Base-by-base conservation (phyloP, 1,140 invertebrate genomes). In the Drosophila mojavensis region DNA sequence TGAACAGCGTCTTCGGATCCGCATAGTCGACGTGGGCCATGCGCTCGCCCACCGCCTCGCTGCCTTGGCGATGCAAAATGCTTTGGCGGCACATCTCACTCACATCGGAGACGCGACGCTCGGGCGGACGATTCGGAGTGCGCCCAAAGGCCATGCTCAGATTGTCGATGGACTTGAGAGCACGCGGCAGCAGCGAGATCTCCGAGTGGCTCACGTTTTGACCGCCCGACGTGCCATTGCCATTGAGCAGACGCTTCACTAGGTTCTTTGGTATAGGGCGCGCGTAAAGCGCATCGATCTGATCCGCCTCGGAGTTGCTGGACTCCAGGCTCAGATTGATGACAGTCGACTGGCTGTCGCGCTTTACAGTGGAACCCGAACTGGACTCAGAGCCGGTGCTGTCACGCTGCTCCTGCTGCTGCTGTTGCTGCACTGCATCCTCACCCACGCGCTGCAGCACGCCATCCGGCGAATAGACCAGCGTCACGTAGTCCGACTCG, bases 1-100 rank as follows among this genome's bases (percentile, higher is more conserved):
- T 93, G 55, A 95, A 94, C 0, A 96, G 92, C 0, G 94, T 94
- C 43, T 94, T 94, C 6, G 97, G 96, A 92, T 97, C 96, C 0
- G 96, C 96, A 83, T 97, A 97, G 79, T 98, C 97, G 0, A 96
- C 96, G 82, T 97, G 95, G 6, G 97, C 97, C 88, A 98, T 97
- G 62, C 97, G 94, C 30, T 97, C 96, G 1, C 97, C 97, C 66
- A 97, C 94, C 65, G 95, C 94, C 50, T 96, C 96, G 78, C 96
- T 97, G 26, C 96, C 96, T 92, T 97, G 96, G 81, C 96, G 95
- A 86, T 97, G 96, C 61, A 94, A 92, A 5, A 92, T 81, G 54
- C 80, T 89, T 65, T 92, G 90, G 0, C 91, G 85, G 59, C 86
- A 91, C 90, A 90, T 91, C 48, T 91, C 91, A 4, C 72, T 81